phyloP scores from a whole-genome alignment of 2,797 vertebrate species.

The Sebastes ruberrimus region DNA sequence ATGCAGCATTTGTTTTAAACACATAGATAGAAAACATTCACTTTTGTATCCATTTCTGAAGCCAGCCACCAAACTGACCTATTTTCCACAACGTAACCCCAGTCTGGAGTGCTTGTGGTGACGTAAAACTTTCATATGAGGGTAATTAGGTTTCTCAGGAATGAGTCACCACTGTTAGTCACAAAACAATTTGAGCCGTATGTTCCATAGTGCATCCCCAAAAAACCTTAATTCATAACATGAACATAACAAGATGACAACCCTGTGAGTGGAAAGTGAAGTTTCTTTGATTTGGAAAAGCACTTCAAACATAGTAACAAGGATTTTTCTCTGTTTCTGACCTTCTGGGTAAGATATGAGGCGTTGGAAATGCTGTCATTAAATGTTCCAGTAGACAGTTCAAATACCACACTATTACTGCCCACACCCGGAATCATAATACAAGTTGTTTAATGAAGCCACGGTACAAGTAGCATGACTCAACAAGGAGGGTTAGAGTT shows the following conservation, averaged over 20 bases:
- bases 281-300: constrained; percentile 9
- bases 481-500: background rate
- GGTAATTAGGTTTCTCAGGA: constrained; percentile 59
- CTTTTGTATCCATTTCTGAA: constrained; percentile 22
- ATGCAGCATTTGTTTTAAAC: background rate
- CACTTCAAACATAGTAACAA: background rate
- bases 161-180: constrained; percentile 72
- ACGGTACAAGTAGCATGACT: background rate
- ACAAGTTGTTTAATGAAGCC: background rate
- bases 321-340: background rate
- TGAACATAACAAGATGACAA: constrained; percentile 9
- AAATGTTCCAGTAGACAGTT: constrained; percentile 35
- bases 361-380: constrained; percentile 23
- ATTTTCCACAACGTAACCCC: constrained; percentile 60
- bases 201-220: constrained; percentile 58
- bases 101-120: constrained; percentile 34
- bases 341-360: background rate
- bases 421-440: constrained; percentile 10
- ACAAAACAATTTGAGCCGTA: constrained; percentile 42
- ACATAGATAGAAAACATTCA: constrained; percentile 1
- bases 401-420: constrained; percentile 1
- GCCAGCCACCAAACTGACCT: constrained; percentile 42
- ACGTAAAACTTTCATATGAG: constrained; percentile 66
- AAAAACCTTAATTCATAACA: constrained; percentile 28
- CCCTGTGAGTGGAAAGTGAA: background rate